Evolutionary conservation across 2,113 vertebrate genomes (phyloP).

Genomic region (Bettongia penicillata): DNA sequence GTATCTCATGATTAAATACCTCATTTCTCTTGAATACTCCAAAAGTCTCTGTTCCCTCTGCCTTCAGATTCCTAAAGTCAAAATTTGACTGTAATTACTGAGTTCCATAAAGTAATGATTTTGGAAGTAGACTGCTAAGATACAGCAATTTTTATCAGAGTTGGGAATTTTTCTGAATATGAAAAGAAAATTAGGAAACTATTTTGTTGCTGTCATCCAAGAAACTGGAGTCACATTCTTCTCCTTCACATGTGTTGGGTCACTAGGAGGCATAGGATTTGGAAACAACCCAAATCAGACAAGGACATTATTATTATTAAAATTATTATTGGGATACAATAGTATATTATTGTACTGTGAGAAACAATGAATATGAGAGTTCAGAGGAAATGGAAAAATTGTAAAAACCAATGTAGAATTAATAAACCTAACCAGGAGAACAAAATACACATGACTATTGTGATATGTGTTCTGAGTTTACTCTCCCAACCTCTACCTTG

Average conservation of each 20-base stretch:
- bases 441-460: background rate
- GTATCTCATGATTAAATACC: background rate
- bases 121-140: background rate
- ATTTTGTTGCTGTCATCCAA: background rate
- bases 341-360: background rate
- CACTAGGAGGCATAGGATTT: background rate
- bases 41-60: background rate
- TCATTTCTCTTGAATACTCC: background rate
- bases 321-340: background rate
- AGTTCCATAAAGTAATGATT: background rate
- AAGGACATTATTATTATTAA: background rate
- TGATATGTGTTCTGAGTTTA: background rate
- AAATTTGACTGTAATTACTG: background rate
- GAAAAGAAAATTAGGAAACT: background rate
- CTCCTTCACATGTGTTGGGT: background rate
- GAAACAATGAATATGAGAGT: background rate
- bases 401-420: background rate
- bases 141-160: background rate
- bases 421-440: background rate
- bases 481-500: background rate
- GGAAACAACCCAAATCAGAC: background rate
- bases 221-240: background rate
- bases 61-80: background rate
- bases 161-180: background rate
- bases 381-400: background rate